Evolutionary conservation across 2,113 vertebrate species (phyloP).

Genomic region (Phocoena sinus): DNA sequence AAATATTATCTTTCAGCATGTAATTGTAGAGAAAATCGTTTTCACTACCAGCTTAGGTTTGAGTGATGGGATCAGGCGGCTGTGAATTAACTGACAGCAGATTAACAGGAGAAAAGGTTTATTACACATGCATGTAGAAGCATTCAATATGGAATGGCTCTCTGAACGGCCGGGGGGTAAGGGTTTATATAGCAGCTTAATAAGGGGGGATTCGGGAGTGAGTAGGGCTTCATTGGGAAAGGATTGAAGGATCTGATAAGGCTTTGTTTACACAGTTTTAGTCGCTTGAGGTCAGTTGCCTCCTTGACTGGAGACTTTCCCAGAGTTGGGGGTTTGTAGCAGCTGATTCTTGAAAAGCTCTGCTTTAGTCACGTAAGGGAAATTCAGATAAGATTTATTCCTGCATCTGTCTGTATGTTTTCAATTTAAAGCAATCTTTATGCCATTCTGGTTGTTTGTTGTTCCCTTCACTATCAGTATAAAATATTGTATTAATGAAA

Average conservation of each 20-base stretch:
- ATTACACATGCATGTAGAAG: background rate
- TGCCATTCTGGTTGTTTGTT: background rate
- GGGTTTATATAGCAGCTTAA: background rate
- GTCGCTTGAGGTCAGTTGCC: background rate
- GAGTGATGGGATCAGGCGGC: background rate
- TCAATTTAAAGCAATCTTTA: background rate
- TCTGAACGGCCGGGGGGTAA: background rate
- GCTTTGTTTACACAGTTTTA: background rate
- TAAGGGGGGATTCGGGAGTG: background rate
- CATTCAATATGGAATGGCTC: background rate
- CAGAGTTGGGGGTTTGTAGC: background rate
- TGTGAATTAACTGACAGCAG: background rate
- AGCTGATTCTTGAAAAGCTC: background rate
- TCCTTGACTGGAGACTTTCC: background rate
- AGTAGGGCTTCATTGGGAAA: background rate
- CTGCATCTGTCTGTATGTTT: background rate
- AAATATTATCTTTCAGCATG: background rate
- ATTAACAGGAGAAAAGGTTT: background rate
- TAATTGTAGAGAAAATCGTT: background rate
- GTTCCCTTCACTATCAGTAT: background rate
- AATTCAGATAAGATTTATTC: background rate
- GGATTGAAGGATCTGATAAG: background rate
- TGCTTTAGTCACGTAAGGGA: background rate
- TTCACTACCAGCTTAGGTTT: background rate
- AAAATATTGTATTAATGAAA: background rate